Evolutionary conservation across 2,797 vertebrate species (phyloP), one percentile per base, ranked within the genome.

Genomic region (Sebastes hubbsi): DNA sequence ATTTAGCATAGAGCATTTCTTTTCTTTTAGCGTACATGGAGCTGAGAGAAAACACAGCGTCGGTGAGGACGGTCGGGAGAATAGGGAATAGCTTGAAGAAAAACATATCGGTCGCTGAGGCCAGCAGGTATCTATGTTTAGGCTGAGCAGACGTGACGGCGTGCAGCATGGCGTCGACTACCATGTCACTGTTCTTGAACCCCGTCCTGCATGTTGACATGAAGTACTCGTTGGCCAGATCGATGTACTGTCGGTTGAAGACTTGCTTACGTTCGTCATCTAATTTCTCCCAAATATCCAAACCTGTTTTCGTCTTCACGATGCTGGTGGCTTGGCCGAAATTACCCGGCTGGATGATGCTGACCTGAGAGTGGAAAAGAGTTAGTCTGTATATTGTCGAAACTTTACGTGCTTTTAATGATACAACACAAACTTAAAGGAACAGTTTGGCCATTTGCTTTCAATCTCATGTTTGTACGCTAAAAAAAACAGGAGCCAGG

Each of bases 271-370:
- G 81, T 2, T 90, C 86, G 0, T 84, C 49, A 5, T 91, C 87
- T 2, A 95, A 42, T 8, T 86, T 91, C 25, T 87, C 76, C 94
- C 94, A 95, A 29, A 95, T 89, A 1, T 93, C 91, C 0, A 9
- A 24, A 0, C 66, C 8, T 0, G 87, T 87, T 77, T 91, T 95
- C 30, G 46, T 75, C 73, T 42, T 89, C 29, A 93, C 11, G 65
- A 95, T 95, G 64, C 89, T 93, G 58, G 94, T 95, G 70, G 94
- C 93, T 22, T 54, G 78, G 25, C 92, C 90, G n/a, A 95, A 95
- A 27, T 94, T 93, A 8, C 95, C 95, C 0, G 92, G 91, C 84
- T 94, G 92, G 58, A 94, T 90, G 87, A 94, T 89, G 79, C 93
- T 93, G 32, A 94, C 92, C 93, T 93, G 29, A 25, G 42, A 29